phyloP scores from a whole-genome alignment of 2,797 vertebrate species.

The Enteromius argenteus region DNA sequence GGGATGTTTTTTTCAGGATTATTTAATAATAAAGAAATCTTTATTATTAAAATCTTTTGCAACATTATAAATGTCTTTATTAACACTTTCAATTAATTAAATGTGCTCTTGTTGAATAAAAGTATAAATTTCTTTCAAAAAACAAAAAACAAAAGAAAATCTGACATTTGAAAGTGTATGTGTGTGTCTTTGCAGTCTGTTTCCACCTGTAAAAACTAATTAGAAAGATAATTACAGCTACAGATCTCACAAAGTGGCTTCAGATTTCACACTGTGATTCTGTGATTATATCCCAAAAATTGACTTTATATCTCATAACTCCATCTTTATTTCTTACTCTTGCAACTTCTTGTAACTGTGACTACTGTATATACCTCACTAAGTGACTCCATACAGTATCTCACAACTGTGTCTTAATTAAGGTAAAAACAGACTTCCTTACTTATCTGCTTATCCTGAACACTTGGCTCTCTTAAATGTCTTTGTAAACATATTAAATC shows the following conservation, averaged over 20 bases:
- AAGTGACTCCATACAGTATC: not conserved
- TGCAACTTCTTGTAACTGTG: not conserved
- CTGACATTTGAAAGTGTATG: not conserved
- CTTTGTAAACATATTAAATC: not conserved
- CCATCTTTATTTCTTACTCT: not conserved
- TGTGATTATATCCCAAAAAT: not conserved
- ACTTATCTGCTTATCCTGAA: conserved; percentile 1
- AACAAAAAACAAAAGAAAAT: not conserved
- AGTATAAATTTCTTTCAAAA: not conserved
- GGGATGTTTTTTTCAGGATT: not conserved
- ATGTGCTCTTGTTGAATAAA: not conserved
- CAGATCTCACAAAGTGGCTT: conserved; percentile 6
- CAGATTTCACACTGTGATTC: not conserved
- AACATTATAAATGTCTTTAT: not conserved
- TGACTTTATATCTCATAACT: not conserved
- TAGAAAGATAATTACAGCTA: not conserved
- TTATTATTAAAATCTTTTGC: not conserved
- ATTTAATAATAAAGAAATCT: not conserved
- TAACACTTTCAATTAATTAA: not conserved
- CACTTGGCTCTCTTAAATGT: not conserved
- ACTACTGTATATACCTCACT: not conserved
- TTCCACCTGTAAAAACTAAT: not conserved
- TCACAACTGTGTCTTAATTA: not conserved
- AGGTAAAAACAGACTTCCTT: not conserved
- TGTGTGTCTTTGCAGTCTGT: not conserved